Conservation (phyloP, 2,797 vertebrate genomes). For the Mormyrus proboscirostris region DNA sequence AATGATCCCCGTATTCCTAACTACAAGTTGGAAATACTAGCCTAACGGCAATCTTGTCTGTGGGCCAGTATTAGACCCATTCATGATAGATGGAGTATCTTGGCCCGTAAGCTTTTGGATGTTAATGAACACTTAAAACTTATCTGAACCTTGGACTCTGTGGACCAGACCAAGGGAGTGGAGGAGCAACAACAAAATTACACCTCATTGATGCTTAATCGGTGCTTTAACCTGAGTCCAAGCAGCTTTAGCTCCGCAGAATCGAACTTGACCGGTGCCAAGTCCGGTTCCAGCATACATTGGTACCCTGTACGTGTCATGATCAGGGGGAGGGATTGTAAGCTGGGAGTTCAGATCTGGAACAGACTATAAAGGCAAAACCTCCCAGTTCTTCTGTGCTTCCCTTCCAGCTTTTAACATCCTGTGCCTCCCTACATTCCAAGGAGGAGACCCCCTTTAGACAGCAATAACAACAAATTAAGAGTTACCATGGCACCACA, state of each 20-base stretch:
- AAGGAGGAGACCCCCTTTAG: conserved; percentile 35
- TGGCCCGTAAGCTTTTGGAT: conserved; percentile 72
- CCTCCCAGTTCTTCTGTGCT: background rate
- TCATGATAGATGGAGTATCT: conserved; percentile 51
- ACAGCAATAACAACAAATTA: conserved; percentile 40
- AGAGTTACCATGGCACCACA: conserved; percentile 28
- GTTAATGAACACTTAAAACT: conserved; percentile 69
- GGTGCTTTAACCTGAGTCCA: background rate
- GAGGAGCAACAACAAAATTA: conserved; percentile 42
- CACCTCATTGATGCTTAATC: conserved; percentile 23
- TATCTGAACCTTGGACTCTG: conserved; percentile 58
- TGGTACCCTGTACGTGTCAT: background rate
- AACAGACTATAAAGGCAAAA: conserved; percentile 20
- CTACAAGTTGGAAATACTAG: conserved; percentile 51
- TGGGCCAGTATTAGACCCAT: conserved; percentile 39
- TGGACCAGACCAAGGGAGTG: conserved; percentile 61
- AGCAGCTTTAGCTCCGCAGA: background rate
- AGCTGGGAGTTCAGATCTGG: background rate
- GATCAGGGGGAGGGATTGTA: background rate
- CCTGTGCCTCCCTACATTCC: conserved; percentile 6
- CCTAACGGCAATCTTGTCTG: conserved; percentile 56
- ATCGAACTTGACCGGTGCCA: background rate
- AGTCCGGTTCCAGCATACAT: background rate
- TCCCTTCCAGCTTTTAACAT: background rate
- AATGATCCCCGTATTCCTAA: conserved; percentile 35